Conservation (phyloP, 1,140 invertebrate species). For the Neodiprion pinetum region DNA sequence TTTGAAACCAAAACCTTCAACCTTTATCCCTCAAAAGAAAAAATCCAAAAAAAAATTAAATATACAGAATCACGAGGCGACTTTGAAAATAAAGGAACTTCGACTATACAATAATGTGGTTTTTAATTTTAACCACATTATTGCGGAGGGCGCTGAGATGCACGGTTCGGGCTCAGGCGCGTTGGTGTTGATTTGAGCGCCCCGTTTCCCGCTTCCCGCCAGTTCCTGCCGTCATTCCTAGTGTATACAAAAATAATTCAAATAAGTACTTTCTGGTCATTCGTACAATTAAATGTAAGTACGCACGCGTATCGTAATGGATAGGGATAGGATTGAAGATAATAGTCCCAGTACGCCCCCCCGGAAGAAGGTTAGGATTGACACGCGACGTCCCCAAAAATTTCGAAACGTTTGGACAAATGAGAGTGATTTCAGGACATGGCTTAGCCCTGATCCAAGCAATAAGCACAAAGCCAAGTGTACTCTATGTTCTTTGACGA, state of each 20-base stretch:
- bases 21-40: no score
- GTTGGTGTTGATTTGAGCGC: no score
- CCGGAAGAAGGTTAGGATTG: no score
- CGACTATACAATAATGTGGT: no score
- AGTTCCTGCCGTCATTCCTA: neutral
- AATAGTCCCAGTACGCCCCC: no score
- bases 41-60: no score
- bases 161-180: no score
- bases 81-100: no score
- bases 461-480: slow-evolving; percentile 21
- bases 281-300: neutral
- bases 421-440: slow-evolving; percentile 16
- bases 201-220: no score
- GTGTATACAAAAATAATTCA: neutral
- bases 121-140: neutral
- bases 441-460: slow-evolving; percentile 11
- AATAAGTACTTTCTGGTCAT: slow-evolving; percentile 3
- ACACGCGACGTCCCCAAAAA: slow-evolving; percentile 15
- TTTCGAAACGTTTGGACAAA: slow-evolving; percentile 19
- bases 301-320: neutral
- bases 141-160: no score
- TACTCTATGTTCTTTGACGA: neutral
- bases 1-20: no score
- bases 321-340: neutral
- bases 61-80: no score